Evolutionary conservation across 2,888 invertebrate genomes (phyloP), one percentile per base, ranked within the genome.

Genomic region (Brassicogethes aeneus): DNA sequence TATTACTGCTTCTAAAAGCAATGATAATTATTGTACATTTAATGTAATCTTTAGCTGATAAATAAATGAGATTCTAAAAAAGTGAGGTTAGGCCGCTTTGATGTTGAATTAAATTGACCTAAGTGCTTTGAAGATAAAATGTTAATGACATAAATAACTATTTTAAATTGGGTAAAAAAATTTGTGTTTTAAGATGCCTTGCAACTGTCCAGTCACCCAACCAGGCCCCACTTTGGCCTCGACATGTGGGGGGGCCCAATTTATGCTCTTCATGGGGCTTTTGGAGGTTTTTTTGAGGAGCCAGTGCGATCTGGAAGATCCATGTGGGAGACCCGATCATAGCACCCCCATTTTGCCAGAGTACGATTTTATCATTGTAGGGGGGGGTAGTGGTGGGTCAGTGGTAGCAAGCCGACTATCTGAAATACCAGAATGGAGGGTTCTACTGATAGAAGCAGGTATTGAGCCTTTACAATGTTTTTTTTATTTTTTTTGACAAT

Each of bases 221-320:
- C 72, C 76, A 29, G 88, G 89, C n/a, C 89, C 88, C 3, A 89
- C 88, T 37, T 71, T 90, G 54, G 88, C 89, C 30, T 76, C 84
- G 41, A 85, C 87, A 38, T 90, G 89, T 64, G 88, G 89, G 7
- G 89, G 89, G 15, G 80, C 83, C 40, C 82, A 83, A 31, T 89
- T 84, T 65, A 88, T 89, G 88, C 77, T 89, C 34, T 90, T 89
- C 70, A 90, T 90, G 89, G 88, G 89, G 1, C 75, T 90, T 2
- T 73, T 89, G 34, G 89, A 89, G 61, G 89, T 89, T 3, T 89
- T 90, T 66, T 72, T 89, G 41, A 71, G 88, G 39, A 87, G 87
- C 47, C 89, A 90, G 62, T 90, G 89, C 60, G 89, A 90, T 64
- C 70, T 90, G 50, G 89, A 89, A 57, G 89, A 90, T 66, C 89